Evolutionary conservation across 2,797 vertebrate genomes (phyloP).

Genomic region (Zenarchopterus dispar): DNA sequence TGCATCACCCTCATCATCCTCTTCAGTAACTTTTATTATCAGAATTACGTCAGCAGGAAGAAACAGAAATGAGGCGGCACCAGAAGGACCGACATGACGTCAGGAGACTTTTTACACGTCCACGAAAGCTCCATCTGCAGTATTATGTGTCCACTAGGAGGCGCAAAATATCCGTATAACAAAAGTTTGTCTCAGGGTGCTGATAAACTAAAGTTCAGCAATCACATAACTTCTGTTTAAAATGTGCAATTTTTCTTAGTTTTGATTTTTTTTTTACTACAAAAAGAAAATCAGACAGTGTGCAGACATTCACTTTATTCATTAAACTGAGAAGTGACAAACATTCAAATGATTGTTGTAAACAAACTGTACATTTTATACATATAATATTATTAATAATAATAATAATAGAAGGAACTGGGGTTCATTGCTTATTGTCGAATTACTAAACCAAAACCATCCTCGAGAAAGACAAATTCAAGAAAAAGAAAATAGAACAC

Average conservation of each 20-base stretch:
- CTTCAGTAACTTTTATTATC: conserved; percentile 83
- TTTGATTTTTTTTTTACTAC: neutral
- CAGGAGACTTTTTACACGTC: too few relatives aligned
- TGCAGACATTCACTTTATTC: conserved; percentile 80
- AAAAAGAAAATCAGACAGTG: neutral
- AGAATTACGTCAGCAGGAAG: conserved; percentile 72
- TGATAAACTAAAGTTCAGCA: too few relatives aligned
- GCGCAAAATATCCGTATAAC: conserved; percentile 33
- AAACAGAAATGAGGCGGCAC: conserved; percentile 70
- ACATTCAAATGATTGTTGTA: conserved; percentile 82
- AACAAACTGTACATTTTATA: conserved; percentile 91
- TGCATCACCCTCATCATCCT: conserved; percentile 82
- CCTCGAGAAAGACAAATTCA: conserved; percentile 50
- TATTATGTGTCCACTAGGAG: conserved; percentile 62
- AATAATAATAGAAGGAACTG: conserved; percentile 41
- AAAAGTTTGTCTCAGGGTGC: neutral
- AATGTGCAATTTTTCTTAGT: neutral
- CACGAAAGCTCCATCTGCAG: conserved; percentile 15
- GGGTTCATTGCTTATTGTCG: conserved; percentile 53
- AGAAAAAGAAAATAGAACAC: conserved; percentile 40
- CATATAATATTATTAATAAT: conserved; percentile 64
- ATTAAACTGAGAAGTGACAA: conserved; percentile 75
- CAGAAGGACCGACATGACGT: neutral
- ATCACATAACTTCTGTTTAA: too few relatives aligned
- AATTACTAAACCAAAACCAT: conserved; percentile 41